Evolutionary conservation across 2,888 invertebrate species (phyloP).

Genomic region (Bembecia ichneumoniformis): DNA sequence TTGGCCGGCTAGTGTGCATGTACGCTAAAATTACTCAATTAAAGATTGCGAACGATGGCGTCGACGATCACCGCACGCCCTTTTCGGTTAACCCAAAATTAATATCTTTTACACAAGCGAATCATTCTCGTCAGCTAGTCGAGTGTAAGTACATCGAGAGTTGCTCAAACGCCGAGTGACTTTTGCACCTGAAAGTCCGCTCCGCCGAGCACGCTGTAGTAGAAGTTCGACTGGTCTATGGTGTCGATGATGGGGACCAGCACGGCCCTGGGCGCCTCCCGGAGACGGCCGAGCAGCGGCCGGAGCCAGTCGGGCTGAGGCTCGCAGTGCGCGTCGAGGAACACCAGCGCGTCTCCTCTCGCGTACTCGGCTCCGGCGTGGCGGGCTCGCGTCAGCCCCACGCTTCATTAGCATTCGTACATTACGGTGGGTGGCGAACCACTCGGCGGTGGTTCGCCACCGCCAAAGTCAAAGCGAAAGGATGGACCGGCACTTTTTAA

Average conservation of each 20-base stretch:
- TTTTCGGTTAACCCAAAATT: too few species aligned
- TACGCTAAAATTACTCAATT: too few species aligned
- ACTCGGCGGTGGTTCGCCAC: too few species aligned
- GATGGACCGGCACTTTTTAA: too few species aligned
- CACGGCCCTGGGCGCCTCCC: conserved; percentile 82
- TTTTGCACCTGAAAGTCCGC: conserved; percentile 52
- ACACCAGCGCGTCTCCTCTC: conserved; percentile 83
- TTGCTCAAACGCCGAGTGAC: background rate
- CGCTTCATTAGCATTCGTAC: too few species aligned
- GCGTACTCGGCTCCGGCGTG: conserved; percentile 90
- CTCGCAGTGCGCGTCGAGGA: conserved; percentile 95
- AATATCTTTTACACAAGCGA: too few species aligned
- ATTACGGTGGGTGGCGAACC: too few species aligned
- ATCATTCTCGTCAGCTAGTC: too few species aligned
- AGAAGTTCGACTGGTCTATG: conserved; percentile 85
- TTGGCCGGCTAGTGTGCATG: too few species aligned
- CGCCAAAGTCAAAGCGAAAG: too few species aligned
- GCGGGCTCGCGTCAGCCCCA: conserved; percentile 81
- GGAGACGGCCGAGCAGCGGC: conserved; percentile 88
- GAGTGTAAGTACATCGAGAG: background rate
- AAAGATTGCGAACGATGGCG: too few species aligned
- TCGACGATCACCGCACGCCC: too few species aligned
- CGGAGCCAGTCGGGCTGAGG: conserved; percentile 86
- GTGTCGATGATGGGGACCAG: conserved; percentile 96
- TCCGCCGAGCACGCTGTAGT: conserved; percentile 77